A percentile compares a stretch with the other conserved stretches of the same genome.
phyloP scores from a whole-genome alignment of 2,888 invertebrate genomes.

The Cecidostiba fungosa region DNA sequence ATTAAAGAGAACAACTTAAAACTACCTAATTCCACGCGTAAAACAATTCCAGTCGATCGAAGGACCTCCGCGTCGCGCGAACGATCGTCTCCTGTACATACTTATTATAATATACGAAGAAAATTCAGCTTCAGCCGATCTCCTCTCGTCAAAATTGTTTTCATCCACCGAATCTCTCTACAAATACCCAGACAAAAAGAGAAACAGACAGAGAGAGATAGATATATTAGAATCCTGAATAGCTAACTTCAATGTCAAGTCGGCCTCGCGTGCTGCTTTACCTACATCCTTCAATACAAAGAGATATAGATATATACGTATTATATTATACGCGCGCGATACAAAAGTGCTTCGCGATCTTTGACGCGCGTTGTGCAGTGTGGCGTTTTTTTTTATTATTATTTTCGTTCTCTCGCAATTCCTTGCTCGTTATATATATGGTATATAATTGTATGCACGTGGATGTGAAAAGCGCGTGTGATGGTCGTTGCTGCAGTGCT shows the following conservation, averaged over 20 bases:
- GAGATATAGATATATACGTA: background rate
- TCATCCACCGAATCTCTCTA: background rate
- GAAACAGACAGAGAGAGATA: background rate
- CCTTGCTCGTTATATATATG: background rate
- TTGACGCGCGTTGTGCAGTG: constrained; percentile 3
- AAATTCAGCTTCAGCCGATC: background rate
- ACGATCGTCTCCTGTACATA: background rate
- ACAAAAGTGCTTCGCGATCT: constrained; percentile 19
- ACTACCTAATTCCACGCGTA: background rate
- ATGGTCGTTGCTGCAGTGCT: background rate
- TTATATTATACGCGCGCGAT: background rate
- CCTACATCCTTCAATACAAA: constrained; percentile 24
- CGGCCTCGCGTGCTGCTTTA: background rate
- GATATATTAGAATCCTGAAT: background rate
- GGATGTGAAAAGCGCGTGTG: background rate
- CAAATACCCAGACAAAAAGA: background rate
- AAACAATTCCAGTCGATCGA: background rate
- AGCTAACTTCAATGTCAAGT: background rate
- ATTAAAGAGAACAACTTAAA: background rate
- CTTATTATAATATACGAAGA: background rate
- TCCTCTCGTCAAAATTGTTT: background rate
- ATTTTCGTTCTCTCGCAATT: background rate
- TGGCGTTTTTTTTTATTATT: background rate
- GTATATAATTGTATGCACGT: background rate
- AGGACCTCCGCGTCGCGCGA: background rate